Percentiles rank a stretch among this genome's conserved stretches.
These are phyloP conservation scores for Echeneis naucrates DNA, from an alignment of 2,797 vertebrate genomes.

Conservation along the genomic window DNA sequence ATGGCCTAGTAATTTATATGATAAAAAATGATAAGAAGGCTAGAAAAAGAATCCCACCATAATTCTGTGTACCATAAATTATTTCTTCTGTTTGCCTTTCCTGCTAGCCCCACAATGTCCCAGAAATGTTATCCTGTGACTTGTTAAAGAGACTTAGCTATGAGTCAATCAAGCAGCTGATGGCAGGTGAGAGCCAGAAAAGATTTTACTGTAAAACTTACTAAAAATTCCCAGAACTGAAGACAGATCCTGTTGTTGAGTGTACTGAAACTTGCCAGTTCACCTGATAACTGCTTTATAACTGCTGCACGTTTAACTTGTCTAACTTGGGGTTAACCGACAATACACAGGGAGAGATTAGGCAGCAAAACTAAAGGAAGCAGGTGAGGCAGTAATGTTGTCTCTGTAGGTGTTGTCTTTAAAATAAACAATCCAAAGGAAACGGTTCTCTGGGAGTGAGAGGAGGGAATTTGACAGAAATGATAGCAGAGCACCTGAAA, in stretches of 20 bases:
- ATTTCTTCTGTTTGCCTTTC: background rate
- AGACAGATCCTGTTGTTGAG: background rate
- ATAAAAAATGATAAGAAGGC: background rate
- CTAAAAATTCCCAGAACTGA: background rate
- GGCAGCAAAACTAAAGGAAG: conserved; percentile 50
- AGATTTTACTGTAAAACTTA: background rate
- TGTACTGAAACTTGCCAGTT: background rate
- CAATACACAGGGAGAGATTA: conserved; percentile 47
- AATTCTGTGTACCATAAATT: background rate
- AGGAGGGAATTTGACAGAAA: background rate
- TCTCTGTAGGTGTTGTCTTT: conserved; percentile 11
- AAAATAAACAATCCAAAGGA: conserved; percentile 28
- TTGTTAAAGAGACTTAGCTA: background rate
- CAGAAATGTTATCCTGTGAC: background rate
- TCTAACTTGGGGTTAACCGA: no score
- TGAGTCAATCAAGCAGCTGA: background rate
- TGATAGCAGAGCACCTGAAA: background rate
- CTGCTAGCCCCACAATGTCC: background rate
- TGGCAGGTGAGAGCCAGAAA: background rate
- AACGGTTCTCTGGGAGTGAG: background rate
- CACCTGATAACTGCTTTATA: background rate
- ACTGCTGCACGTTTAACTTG: background rate
- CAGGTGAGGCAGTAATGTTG: no score
- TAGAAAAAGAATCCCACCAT: background rate
- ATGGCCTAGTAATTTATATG: background rate